Base-by-base conservation (phyloP, 2,888 invertebrate genomes). In the Lacanobia wlatinum region DNA sequence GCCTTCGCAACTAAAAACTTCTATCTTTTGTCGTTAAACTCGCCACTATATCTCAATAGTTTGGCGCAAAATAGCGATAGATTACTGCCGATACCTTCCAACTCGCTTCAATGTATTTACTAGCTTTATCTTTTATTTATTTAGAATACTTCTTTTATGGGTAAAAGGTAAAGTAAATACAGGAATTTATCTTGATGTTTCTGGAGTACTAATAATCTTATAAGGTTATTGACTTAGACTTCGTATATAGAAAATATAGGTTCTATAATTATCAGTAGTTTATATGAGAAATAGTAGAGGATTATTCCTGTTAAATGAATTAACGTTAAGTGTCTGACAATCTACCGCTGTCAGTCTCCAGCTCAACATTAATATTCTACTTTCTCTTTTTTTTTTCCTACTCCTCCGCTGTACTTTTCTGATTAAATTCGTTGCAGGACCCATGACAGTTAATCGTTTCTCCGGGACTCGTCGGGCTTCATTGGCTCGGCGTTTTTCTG, bases 11-110 rank as follows among this genome's bases (percentile, higher is more conserved):
- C n/a, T 80, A 83, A n/a, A n/a, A n/a, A n/a, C n/a, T n/a, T n/a
- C n/a, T n/a, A n/a, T 80, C 48, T 80, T 63, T 81, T 83, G 69
- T 71, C 70, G 68, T 81, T 75, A 80, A 80, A 62, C 64, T 52
- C 50, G 28, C 70, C 59, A 80, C 67, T 81, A 80, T 80, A 63
- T 81, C 81, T 81, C 76, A 80, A 71, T 83, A 83, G 70, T 83
- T 81, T 71, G 52, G 46, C 38, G 38, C 28, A 69, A 69, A 80
- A 81, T 76, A 75, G 76, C 80, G 81, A 81, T 71, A 62, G 70
- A 81, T 71, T 21, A 64, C 52, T 46, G 34, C 28, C 48, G 61
- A 76, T 46, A 65, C 77, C 55, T 72, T 72, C 7, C 40, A 16
- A 82, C 66, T 61, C 63, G 38, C n/a, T 63, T 48, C 60, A 56